phyloP scores from a whole-genome alignment of 2,113 vertebrate species.

The Nannospalax galili region DNA sequence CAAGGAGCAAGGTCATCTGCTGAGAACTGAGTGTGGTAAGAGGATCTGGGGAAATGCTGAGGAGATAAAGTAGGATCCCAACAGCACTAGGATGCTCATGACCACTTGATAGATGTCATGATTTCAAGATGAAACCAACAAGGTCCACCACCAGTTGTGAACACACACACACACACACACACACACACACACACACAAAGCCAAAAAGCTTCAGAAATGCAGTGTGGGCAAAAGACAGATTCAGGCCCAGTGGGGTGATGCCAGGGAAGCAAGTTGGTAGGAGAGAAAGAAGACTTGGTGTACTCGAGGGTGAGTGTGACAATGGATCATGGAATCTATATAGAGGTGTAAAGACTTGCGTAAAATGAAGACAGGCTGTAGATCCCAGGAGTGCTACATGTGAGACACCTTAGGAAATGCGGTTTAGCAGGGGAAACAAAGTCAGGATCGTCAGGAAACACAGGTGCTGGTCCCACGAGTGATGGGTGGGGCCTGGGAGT shows the following conservation, averaged over 20 bases:
- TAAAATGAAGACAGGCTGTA: rapidly evolving
- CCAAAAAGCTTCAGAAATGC: not conserved
- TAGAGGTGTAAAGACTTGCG: not conserved
- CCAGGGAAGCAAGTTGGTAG: not conserved
- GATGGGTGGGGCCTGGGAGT: not conserved
- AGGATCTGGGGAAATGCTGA: not conserved
- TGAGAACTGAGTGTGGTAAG: not conserved
- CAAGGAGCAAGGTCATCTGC: not conserved
- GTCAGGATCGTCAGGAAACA: not conserved
- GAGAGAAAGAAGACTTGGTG: not conserved
- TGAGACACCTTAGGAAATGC: not conserved
- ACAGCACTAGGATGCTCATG: not conserved
- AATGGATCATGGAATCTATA: not conserved
- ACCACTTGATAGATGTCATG: not conserved
- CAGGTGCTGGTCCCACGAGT: not conserved
- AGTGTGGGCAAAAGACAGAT: not conserved
- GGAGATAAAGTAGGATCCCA: not conserved
- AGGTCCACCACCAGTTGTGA: not conserved
- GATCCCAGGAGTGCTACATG: not conserved
- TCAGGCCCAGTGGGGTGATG: too few relatives aligned
- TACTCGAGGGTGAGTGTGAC: not conserved
- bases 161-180: too few relatives aligned
- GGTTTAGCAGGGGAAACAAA: too few relatives aligned
- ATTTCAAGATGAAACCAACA: not conserved
- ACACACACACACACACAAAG: too few relatives aligned